Base-by-base conservation (phyloP, 1,140 invertebrate genomes). In the Panagrolaimus sp. region DNA sequence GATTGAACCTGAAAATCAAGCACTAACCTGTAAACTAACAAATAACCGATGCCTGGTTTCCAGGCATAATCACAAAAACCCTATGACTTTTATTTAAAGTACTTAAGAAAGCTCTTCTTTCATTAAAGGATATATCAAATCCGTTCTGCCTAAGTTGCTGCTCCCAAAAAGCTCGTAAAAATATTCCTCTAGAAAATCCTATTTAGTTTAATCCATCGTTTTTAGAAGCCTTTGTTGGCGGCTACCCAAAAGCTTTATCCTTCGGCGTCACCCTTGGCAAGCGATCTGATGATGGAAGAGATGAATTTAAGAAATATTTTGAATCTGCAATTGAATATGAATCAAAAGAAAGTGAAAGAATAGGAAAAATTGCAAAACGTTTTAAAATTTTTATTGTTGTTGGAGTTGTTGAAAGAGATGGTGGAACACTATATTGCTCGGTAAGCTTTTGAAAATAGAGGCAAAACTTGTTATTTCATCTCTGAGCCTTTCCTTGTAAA, bases 201-300 rank as follows among this genome's bases (percentile, higher is more conserved):
- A n/a, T n/a, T n/a, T n/a, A n/a, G n/a, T n/a, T n/a, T n/a, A n/a
- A n/a, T n/a, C n/a, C n/a, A n/a, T 2, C 20, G 16, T 53, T 65
- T 77, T 66, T 64, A 75, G 77, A 78, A 69, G 78, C 76, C 1
- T 78, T 78, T 51, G 66, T 78, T 45, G 77, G 77, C 31, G 77
- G 77, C 42, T 78, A 78, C 44, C 75, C 78, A 2, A 78, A 78
- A 66, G 78, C 75, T 42, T 64, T 75, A 11, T 68, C 72, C 51
- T 78, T 78, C 57, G 77, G 77, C 43, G 69, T 78, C 20, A 62
- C 53, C 14, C 65, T 78, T 51, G 77, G 77, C 3, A 70, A 68
- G 31, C 46, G 77, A 43, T 73, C 73, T 9, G 67, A 66, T 1
- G 78, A 78, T 65, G 77, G 77, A 14, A 62, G 77, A 25, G 65